Evolutionary conservation across 2,888 invertebrate species (phyloP), one percentile per base, ranked within the genome.

Genomic region (Cerceris ruficornis): DNA sequence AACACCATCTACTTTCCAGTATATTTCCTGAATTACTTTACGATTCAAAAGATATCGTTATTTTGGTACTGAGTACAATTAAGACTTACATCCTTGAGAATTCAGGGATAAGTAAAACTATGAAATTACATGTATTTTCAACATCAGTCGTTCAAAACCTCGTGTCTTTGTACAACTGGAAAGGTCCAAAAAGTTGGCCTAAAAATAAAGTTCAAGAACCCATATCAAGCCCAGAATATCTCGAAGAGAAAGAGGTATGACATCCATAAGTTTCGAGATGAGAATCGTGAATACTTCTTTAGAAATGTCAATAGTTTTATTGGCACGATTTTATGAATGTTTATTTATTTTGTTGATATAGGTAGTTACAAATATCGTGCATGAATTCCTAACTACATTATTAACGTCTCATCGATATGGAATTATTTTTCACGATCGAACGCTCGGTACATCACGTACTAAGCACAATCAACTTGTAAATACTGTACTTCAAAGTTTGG

Each of bases 401-500:
- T 95, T 97, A 78, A 96, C 97, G 1, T 96, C 96, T 0, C 94
- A 95, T 83, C 96, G 95, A 90, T 91, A 95, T 87, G 98, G 98
- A 7, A 94, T 98, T 11, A 95, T 96, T 84, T 98, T 97, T 88
- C 93, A 94, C 82, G 96, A 97, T 86, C 94, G 94, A 83, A 93
- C 94, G 4, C 90, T 95, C 42, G 96, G 96, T 43, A 93, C 94
- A 91, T 93, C 94, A n/a, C 94, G 94, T 82, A 92, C 93, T 1
- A 94, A 93, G 81, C 94, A 94, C 84, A 96, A 96, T 90, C 93
- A 94, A 77, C 93, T 95, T 71, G 92, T 95, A 67, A 94, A 94
- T 83, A 94, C 95, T 83, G 94, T 96, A 41, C 88, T 97, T 57
- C 94, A 95, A 17, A 94, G 94, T 50, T 90, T 97, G 15, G 95